Evolutionary conservation across 2,113 vertebrate genomes (phyloP).

Genomic region (Tyto alba): DNA sequence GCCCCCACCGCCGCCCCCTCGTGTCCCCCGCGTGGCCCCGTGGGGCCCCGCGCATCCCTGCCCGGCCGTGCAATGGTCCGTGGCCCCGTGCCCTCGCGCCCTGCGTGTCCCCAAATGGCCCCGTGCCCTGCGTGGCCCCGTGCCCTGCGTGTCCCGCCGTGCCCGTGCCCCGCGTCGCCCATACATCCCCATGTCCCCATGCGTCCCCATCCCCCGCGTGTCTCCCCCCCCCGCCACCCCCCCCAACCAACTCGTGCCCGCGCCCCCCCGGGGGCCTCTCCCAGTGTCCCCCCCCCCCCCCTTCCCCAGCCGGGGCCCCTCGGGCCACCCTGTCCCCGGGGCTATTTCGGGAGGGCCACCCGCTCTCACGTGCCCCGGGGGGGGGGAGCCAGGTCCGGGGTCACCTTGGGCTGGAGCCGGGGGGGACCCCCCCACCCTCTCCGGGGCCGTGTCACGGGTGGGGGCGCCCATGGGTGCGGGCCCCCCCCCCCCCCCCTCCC

Average conservation of each 20-base stretch:
- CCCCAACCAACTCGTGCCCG: background rate
- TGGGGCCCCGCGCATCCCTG: background rate
- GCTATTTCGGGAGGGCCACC: background rate
- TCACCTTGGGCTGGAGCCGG: background rate
- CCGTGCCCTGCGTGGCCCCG: background rate
- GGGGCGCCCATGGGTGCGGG: background rate
- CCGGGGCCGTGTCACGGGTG: too few species aligned
- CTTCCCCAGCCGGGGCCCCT: background rate
- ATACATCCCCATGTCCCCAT: background rate
- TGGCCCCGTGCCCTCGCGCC: too few species aligned
- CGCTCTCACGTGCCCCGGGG: background rate
- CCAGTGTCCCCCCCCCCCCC: background rate
- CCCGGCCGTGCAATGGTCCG: background rate
- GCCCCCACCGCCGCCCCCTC: background rate
- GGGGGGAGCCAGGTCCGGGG: background rate
- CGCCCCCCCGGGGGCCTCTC: background rate
- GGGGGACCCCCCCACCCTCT: background rate
- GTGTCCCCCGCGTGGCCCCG: accelerated
- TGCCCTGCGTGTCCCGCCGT: background rate
- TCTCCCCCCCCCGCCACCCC: background rate
- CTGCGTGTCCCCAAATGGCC: background rate
- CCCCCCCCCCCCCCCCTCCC: background rate
- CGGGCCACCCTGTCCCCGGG: background rate
- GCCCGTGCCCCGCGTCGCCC: background rate
- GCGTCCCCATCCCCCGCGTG: too few species aligned